phyloP scores from a whole-genome alignment of 1,140 invertebrate genomes.

The Hyphantria cunea region DNA sequence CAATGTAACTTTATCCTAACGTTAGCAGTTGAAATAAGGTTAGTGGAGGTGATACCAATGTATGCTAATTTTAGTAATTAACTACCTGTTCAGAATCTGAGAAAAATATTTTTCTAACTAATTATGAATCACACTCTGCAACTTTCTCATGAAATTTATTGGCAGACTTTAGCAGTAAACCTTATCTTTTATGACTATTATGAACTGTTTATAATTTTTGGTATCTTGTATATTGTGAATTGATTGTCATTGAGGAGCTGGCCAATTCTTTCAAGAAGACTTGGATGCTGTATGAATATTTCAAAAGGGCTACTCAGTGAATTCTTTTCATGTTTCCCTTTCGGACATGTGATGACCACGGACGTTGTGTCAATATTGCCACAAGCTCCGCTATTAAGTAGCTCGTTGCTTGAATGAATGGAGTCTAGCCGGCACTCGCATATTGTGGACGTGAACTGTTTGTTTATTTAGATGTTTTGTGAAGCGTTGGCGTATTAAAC shows the following conservation, averaged over 20 bases:
- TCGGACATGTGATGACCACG: constrained; percentile 71
- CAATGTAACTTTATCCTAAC: constrained; percentile 12
- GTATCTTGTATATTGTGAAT: background rate
- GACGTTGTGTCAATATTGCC: constrained; percentile 66
- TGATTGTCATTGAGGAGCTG: background rate
- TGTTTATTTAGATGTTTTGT: constrained; percentile 43
- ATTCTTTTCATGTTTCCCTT: constrained; percentile 49
- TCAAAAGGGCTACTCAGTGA: constrained; percentile 38
- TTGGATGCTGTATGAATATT: constrained; percentile 42
- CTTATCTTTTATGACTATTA: no score
- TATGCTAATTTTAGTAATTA: background rate
- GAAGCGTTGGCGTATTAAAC: constrained; percentile 6
- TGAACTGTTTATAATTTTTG: no score
- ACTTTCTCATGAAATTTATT: background rate
- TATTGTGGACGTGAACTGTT: constrained; percentile 34
- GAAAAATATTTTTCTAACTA: background rate
- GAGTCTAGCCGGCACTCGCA: constrained; percentile 43
- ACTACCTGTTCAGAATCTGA: background rate
- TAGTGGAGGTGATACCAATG: constrained; percentile 14
- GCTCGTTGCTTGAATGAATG: constrained; percentile 63
- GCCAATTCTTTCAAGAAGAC: background rate
- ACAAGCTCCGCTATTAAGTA: constrained; percentile 64
- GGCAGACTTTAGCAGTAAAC: background rate
- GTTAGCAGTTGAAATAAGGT: constrained; percentile 11
- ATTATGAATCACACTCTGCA: background rate